Base-by-base conservation (phyloP, 2,797 vertebrate genomes). In the Clamator glandarius region DNA sequence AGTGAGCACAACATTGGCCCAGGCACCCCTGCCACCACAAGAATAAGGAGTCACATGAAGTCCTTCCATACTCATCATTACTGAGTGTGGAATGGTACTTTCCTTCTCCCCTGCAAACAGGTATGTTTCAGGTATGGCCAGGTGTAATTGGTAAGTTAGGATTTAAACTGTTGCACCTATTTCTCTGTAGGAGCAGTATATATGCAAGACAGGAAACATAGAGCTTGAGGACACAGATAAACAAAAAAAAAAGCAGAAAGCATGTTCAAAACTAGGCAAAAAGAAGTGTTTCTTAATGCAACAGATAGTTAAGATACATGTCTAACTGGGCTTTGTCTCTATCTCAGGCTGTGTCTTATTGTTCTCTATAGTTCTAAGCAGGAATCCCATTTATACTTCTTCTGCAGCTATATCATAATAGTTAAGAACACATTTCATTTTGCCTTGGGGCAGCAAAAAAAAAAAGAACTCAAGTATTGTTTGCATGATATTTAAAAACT, bases 201-300 rank as follows among this genome's bases (percentile, higher is more conserved):
- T 4, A 3, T 26, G 26, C 0, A 28, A 26, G 1, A 23, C 12
- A n/a, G 15, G 9, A 36, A 9, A 36, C 31, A 20, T 1, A 68
- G 4, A 28, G 3, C 17, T 76, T 50, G 6, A 75, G 2, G 18
- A 81, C 14, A 35, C 25, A 21, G 13, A 44, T 70, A 57, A 89
- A 81, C 7, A 57, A 11, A 14, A n/a, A n/a, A 15, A 39, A 76
- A 76, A 64, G 1, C 6, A 69, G 21, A 64, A 64, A 58, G 1
- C 5, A 2, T 20, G 4, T 18, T 54, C 68, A 31, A 59, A 59
- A 13, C 3, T 35, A 54, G 15, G 28, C 12, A 39, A 41, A 76
- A 73, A 62, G 5, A 41, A 25, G 2, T 3, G 36, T 1, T 67
- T 63, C 13, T 61, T 86, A 21, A 18, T 39, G 12, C 9, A 74